Base-by-base conservation (phyloP, 1,140 invertebrate species). In the Anthonomus grandis region DNA sequence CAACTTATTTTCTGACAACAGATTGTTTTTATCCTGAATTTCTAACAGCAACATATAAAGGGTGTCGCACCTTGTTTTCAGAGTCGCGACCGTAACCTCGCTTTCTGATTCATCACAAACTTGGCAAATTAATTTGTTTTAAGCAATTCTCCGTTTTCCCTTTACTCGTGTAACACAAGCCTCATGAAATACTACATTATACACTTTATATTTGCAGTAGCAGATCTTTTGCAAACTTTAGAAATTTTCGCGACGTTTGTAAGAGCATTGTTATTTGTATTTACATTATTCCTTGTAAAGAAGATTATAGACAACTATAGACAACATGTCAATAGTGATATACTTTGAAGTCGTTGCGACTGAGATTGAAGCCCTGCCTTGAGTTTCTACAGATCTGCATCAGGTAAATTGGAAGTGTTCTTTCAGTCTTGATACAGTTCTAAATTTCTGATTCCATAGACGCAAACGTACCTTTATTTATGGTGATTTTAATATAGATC, bases 201-300 rank as follows among this genome's bases (percentile, higher is more conserved):
- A 38, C 37, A 6, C 13, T 38, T 38, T 9, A 38, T 9, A 38
- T 38, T 38, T 38, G 13, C 13, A 38, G 13, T 38, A 15, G 37
- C 37, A 9, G 37, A 9, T 38, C 37, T 38, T 4, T 38, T 38
- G 13, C 37, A 38, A 38, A 38, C 13, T 38, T 38, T 38, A 38
- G 10, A 38, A 6, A 9, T 6, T 38, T 38, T 6, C 6, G 6
- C 13, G 13, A 6, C 17, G 6, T 38, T 15, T 9, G 6, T 38
- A 5, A 4, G 6, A 38, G 4, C 13, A 9, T 4, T 5, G 6
- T 9, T 38, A 38, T 9, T n/a, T n/a, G n/a, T n/a, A n/a, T n/a
- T n/a, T n/a, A n/a, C n/a, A n/a, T n/a, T n/a, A n/a, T n/a, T n/a
- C n/a, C n/a, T n/a, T n/a, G n/a, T n/a, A n/a, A n/a, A n/a, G n/a